phyloP scores from a whole-genome alignment of 2,113 vertebrate genomes.

The Rallus limicola region DNA sequence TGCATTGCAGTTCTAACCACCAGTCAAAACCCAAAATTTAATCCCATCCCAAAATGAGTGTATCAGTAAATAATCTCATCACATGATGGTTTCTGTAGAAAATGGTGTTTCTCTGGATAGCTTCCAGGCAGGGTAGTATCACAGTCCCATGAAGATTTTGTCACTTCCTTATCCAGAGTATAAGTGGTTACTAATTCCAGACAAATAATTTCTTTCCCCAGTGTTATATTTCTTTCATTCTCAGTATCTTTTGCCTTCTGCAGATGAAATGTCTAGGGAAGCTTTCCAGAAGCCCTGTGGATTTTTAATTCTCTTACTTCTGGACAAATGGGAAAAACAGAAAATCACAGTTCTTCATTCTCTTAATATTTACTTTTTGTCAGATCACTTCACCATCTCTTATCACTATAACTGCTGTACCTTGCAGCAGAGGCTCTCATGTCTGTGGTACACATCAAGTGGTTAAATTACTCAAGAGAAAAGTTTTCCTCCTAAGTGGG shows the following conservation, averaged over 20 bases:
- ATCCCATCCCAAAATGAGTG: constrained; percentile 43
- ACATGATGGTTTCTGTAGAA: constrained; percentile 51
- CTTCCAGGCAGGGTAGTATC: constrained; percentile 61
- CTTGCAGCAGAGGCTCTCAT: background rate
- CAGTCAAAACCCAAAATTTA: constrained; percentile 12
- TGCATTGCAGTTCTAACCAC: background rate
- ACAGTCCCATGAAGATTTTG: constrained; percentile 62
- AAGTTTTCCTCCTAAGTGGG: constrained; percentile 5
- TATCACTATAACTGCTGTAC: background rate
- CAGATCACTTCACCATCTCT: background rate
- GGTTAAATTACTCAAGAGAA: background rate
- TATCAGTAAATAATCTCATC: constrained; percentile 48
- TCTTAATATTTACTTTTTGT: constrained; percentile 22
- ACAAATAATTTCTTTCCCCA: constrained; percentile 55
- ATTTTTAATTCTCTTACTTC: constrained; percentile 31
- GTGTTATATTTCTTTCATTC: constrained; percentile 54
- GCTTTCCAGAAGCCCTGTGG: constrained; percentile 44
- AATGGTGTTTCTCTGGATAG: constrained; percentile 42
- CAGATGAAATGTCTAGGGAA: constrained; percentile 46
- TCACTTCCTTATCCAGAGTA: constrained; percentile 62
- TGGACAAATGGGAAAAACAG: background rate
- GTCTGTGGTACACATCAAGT: background rate
- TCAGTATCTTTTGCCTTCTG: constrained; percentile 15
- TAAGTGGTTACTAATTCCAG: constrained; percentile 73
- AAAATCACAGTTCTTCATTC: background rate